phyloP scores from a whole-genome alignment of 2,888 invertebrate genomes.

The Acleris holmiana region DNA sequence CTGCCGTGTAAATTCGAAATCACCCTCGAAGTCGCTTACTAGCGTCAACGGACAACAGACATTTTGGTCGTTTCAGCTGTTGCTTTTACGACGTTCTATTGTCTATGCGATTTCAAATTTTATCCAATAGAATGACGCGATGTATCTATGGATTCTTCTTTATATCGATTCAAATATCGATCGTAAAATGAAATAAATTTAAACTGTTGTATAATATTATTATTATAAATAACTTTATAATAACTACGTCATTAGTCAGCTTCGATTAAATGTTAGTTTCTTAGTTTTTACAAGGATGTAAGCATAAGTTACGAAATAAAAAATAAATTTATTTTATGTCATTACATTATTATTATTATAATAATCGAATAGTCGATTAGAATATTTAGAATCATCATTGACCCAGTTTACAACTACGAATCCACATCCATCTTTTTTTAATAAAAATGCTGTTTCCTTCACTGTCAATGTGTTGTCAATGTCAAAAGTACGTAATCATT shows the following conservation, averaged over 20 bases:
- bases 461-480: neutral
- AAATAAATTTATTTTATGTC: too few relatives aligned
- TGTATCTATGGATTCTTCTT: conserved; percentile 32
- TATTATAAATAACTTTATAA: too few relatives aligned
- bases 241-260: too few relatives aligned
- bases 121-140: conserved; percentile 58
- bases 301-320: too few relatives aligned
- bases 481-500: neutral
- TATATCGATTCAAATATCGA: conserved; percentile 8
- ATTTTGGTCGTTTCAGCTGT: conserved; percentile 78
- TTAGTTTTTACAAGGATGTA: too few relatives aligned
- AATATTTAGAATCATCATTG: too few relatives aligned
- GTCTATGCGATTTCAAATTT: conserved; percentile 71
- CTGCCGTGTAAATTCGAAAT: conserved; percentile 54
- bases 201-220: too few relatives aligned
- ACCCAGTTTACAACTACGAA: neutral
- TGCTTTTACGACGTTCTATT: conserved; percentile 69
- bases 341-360: too few relatives aligned
- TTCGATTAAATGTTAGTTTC: too few relatives aligned
- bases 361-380: too few relatives aligned
- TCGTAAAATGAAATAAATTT: neutral
- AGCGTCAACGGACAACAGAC: conserved; percentile 80
- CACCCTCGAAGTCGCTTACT: conserved; percentile 68
- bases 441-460: neutral
- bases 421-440: neutral